phyloP scores from a whole-genome alignment of 1,140 invertebrate species.

The Druon quercuslanigerum region DNA sequence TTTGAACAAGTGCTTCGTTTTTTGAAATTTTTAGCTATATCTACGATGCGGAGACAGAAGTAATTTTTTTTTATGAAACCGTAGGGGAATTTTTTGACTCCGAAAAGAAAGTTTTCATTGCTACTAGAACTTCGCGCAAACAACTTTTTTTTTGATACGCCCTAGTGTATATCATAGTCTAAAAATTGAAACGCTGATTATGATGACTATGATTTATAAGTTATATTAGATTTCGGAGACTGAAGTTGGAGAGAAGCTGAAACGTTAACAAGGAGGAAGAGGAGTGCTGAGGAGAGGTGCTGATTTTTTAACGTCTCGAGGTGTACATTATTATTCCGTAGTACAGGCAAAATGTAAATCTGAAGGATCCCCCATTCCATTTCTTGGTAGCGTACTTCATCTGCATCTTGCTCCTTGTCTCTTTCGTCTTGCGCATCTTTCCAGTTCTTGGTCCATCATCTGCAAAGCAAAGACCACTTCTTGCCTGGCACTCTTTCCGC shows the following conservation, averaged over 20 bases:
- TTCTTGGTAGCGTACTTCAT: slow-evolving; percentile 42
- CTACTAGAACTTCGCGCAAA: too few relatives aligned
- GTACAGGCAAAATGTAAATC: slow-evolving; percentile 58
- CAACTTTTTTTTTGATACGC: too few relatives aligned
- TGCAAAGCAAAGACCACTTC: slow-evolving; percentile 16
- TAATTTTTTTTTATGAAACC: too few relatives aligned
- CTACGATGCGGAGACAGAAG: too few relatives aligned
- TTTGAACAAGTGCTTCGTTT: too few relatives aligned
- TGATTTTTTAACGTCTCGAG: slow-evolving; percentile 59
- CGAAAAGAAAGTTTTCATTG: too few relatives aligned
- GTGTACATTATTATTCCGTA: slow-evolving; percentile 58
- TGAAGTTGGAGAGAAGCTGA: slow-evolving; percentile 15
- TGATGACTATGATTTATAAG: slow-evolving; percentile 9
- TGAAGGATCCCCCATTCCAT: slow-evolving; percentile 47
- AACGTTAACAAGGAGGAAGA: slow-evolving; percentile 31
- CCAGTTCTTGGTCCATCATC: slow-evolving; percentile 40
- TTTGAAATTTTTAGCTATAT: too few relatives aligned
- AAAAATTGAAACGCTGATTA: slow-evolving; percentile 26
- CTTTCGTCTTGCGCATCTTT: slow-evolving; percentile 40
- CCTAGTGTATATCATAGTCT: slow-evolving; percentile 12
- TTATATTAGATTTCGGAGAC: not conserved
- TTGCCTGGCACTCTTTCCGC: not conserved
- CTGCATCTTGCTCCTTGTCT: slow-evolving; percentile 44
- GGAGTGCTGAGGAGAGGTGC: slow-evolving; percentile 34
- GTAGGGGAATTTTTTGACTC: too few relatives aligned